phyloP scores from a whole-genome alignment of 2,113 vertebrate species.

The Guaruba guarouba region DNA sequence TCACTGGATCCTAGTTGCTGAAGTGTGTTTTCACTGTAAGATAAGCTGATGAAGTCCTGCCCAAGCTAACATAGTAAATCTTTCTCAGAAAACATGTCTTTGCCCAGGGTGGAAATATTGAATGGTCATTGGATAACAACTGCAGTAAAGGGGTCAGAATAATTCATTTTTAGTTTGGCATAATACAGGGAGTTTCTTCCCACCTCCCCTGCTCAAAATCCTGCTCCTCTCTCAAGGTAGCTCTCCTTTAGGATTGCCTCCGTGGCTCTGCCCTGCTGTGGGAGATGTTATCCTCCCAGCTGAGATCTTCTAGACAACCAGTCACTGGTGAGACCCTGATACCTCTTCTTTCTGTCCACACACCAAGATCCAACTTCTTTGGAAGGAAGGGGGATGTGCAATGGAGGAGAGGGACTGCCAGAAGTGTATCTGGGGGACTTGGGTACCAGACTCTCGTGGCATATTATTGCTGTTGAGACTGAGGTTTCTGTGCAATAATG shows the following conservation, averaged over 20 bases:
- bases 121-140: constrained; percentile 69
- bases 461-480: not conserved
- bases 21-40: constrained; percentile 71
- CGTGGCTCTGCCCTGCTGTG: not conserved
- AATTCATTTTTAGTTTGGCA: constrained; percentile 62
- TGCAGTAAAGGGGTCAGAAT: constrained; percentile 63
- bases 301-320: not conserved
- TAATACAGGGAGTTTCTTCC: constrained; percentile 7
- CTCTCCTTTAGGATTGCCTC: not conserved
- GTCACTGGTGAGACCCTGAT: not conserved
- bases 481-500: not conserved
- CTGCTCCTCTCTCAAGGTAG: not conserved
- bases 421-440: not conserved
- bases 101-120: constrained; percentile 72
- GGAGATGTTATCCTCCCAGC: not conserved
- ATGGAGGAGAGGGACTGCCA: not conserved
- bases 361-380: not conserved
- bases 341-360: not conserved
- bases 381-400: not conserved
- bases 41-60: constrained; percentile 67
- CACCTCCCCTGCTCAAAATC: not conserved
- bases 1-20: constrained; percentile 39
- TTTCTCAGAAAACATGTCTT: constrained; percentile 69
- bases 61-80: constrained; percentile 75
- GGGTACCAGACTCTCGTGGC: accelerated